Evolutionary conservation across 2,888 invertebrate genomes (phyloP), one percentile per base, ranked within the genome.

Genomic region (Stramonita haemastoma): DNA sequence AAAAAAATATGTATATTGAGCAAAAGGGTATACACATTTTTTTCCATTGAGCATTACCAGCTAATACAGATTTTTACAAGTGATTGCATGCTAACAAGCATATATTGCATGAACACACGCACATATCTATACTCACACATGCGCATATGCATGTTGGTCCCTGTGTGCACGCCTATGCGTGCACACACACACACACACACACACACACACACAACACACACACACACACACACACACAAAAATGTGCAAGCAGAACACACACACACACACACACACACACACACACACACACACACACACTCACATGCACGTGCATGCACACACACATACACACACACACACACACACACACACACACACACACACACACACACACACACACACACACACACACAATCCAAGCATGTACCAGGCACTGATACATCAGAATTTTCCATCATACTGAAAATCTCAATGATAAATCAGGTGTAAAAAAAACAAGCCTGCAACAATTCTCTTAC

Each of bases 161-260:
- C 13, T 6, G 26, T 26, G 26, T 26, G 26, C 73, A 73, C 73
- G 26, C 73, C 13, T 4, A 77, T n/a, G n/a, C 29, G n/a, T 77
- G 77, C 77, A 29, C n/a, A n/a, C 77, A 77, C n/a, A n/a, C 29
- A n/a, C n/a, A 77, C n/a, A n/a, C 77, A 77, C 26, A n/a, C 11
- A 77, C 77, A 77, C n/a, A 5, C 77, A 77, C 29, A 77, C 77
- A 73, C 73, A 73, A n/a, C 77, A 77, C 77, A 77, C 77, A 77
- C 77, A 77, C n/a, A 77, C 77, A 77, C 77, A 17, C 77, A 77
- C 11, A 77, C 29, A 77, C 77, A 17, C 77, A n/a, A n/a, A n/a
- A 8, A 2, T 29, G 11, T n/a, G n/a, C 77, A 77, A 26, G 29
- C 77, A 73, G 19, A 73, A n/a, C 77, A 77, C 77, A 77, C 77